phyloP scores from a whole-genome alignment of 1,140 invertebrate species.

The Bombus confusus region DNA sequence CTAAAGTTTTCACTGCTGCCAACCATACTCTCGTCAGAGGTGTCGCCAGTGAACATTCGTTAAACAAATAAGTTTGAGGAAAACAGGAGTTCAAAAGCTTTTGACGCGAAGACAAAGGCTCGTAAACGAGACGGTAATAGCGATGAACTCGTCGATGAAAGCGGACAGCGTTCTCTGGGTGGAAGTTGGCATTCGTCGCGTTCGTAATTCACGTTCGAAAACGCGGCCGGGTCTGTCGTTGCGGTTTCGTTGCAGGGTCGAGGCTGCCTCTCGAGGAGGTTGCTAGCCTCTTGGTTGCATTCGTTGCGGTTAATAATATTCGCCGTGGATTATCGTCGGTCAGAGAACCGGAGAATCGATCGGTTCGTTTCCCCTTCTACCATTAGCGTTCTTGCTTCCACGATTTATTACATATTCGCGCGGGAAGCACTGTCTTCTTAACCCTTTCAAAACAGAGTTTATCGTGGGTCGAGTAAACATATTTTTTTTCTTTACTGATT shows the following conservation, averaged over 20 bases:
- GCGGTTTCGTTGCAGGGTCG: constrained; percentile 49
- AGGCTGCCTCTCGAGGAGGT: constrained; percentile 50
- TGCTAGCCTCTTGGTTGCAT: constrained; percentile 35
- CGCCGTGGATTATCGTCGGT: constrained; percentile 28
- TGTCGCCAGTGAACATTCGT: background rate
- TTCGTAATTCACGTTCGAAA: constrained; percentile 22
- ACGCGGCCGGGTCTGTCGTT: background rate
- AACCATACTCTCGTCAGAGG: background rate
- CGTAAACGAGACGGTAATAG: constrained; percentile 5
- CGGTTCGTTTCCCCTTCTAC: background rate
- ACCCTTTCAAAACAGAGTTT: background rate
- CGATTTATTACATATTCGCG: constrained; percentile 1
- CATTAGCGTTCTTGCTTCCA: background rate
- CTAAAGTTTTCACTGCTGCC: background rate
- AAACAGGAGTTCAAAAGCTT: background rate
- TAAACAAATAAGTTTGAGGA: background rate
- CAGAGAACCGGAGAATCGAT: background rate
- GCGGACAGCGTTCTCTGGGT: background rate
- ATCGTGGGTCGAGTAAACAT: background rate
- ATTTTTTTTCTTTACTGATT: background rate
- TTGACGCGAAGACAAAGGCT: background rate
- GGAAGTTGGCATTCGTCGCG: constrained; percentile 38
- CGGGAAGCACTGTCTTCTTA: background rate
- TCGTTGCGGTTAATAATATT: constrained; percentile 55
- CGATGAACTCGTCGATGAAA: constrained; percentile 19